Conservation (phyloP, 2,113 vertebrate species). For the Pedetes capensis region DNA sequence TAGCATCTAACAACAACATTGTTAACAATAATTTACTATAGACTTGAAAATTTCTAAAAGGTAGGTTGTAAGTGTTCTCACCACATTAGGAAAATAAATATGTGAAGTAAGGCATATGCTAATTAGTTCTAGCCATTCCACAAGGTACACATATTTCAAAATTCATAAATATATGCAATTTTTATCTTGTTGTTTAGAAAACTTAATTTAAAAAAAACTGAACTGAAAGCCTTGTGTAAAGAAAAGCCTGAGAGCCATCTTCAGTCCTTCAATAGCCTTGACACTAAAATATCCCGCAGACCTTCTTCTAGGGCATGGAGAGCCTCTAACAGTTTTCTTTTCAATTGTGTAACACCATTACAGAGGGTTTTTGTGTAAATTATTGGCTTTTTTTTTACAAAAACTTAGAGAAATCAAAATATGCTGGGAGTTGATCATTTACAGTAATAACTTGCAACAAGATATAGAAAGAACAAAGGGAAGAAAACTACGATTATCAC, state of each 20-base stretch:
- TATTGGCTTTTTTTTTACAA: neutral
- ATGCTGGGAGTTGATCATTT: neutral
- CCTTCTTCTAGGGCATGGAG: neutral
- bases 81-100: neutral
- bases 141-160: neutral
- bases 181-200: neutral
- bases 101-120: neutral
- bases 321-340: neutral
- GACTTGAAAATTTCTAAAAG: neutral
- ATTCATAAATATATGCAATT: neutral
- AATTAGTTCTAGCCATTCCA: neutral
- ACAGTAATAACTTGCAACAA: neutral
- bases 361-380: neutral
- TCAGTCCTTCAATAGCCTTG: neutral
- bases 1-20: too few species aligned
- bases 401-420: neutral
- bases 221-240: neutral
- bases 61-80: neutral
- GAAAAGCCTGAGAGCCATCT: neutral
- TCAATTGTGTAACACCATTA: neutral
- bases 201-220: neutral
- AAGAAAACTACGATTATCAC: neutral
- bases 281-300: neutral
- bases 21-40: neutral
- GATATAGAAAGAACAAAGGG: neutral